phyloP scores from a whole-genome alignment of 1,140 invertebrate species.

The Drusus annulatus region DNA sequence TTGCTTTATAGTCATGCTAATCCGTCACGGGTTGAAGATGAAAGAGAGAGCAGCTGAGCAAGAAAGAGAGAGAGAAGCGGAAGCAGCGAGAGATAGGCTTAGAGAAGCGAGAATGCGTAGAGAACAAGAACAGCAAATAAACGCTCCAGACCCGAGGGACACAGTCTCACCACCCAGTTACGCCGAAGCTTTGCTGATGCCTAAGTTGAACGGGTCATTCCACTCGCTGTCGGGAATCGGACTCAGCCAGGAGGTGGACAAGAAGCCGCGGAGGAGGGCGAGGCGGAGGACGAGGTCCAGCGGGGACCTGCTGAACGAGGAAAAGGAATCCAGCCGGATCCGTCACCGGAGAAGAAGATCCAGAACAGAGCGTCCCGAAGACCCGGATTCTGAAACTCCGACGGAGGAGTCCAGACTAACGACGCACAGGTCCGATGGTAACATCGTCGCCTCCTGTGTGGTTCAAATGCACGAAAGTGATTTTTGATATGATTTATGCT shows the following conservation, averaged over 20 bases:
- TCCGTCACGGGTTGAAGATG: conserved; percentile 73
- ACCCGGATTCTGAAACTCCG: conserved; percentile 41
- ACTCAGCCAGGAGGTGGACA: conserved; percentile 66
- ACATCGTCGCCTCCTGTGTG: neutral
- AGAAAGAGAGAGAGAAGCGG: conserved; percentile 74
- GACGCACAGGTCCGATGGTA: conserved; percentile 25
- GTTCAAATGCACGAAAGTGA: conserved; percentile 47
- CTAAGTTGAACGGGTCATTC: conserved; percentile 73
- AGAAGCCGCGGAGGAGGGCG: conserved; percentile 65
- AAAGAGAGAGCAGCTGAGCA: conserved; percentile 72
- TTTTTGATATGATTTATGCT: conserved; percentile 23
- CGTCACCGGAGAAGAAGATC: conserved; percentile 24
- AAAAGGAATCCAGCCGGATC: conserved; percentile 60
- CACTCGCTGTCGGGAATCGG: conserved; percentile 71
- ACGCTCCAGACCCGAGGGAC: conserved; percentile 76
- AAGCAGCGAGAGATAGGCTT: conserved; percentile 69
- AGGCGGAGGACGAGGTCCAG: conserved; percentile 70
- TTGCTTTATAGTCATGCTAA: conserved; percentile 68
- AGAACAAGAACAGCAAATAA: conserved; percentile 73
- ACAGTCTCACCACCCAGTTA: conserved; percentile 79
- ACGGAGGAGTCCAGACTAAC: conserved; percentile 42
- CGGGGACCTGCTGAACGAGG: conserved; percentile 68
- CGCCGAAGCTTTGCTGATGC: conserved; percentile 81
- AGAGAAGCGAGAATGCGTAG: conserved; percentile 71
- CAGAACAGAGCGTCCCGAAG: neutral